Conservation (phyloP, 2,888 invertebrate species). For the Xestia rhomboidea region DNA sequence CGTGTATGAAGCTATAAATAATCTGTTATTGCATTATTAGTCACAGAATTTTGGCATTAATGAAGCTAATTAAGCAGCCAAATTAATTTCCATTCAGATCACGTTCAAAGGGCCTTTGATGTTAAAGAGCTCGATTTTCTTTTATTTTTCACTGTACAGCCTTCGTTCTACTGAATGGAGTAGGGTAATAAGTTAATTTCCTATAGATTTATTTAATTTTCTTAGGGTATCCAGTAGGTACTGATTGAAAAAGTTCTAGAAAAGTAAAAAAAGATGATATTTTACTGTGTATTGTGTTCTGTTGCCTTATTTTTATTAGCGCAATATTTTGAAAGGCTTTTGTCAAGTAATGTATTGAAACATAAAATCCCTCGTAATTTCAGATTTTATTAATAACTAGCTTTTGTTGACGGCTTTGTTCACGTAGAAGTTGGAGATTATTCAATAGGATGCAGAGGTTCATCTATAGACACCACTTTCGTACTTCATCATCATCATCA, state of each 20-base stretch:
- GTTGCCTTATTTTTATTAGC: background rate
- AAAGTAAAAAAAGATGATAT: background rate
- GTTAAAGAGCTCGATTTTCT: background rate
- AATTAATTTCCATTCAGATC: slow-evolving; percentile 12
- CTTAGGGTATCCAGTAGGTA: background rate
- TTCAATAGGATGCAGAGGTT: too few relatives aligned
- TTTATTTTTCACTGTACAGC: background rate
- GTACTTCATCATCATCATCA: too few relatives aligned
- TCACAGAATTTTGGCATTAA: slow-evolving; percentile 9
- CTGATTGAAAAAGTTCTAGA: background rate
- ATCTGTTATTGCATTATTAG: background rate
- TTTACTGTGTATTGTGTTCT: background rate
- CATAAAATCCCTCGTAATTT: too few relatives aligned
- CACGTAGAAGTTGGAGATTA: too few relatives aligned
- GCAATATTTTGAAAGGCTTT: background rate
- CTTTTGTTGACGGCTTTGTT: too few relatives aligned
- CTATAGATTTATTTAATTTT: background rate
- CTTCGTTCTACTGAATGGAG: background rate
- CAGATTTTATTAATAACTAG: too few relatives aligned
- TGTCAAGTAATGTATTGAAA: background rate
- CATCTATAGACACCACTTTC: too few relatives aligned
- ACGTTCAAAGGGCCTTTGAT: slow-evolving; percentile 20
- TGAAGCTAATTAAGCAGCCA: slow-evolving; percentile 20
- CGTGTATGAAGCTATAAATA: background rate
- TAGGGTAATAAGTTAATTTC: background rate